Base-by-base conservation (phyloP, 2,797 vertebrate species). In the Eulemur coronatus region DNA sequence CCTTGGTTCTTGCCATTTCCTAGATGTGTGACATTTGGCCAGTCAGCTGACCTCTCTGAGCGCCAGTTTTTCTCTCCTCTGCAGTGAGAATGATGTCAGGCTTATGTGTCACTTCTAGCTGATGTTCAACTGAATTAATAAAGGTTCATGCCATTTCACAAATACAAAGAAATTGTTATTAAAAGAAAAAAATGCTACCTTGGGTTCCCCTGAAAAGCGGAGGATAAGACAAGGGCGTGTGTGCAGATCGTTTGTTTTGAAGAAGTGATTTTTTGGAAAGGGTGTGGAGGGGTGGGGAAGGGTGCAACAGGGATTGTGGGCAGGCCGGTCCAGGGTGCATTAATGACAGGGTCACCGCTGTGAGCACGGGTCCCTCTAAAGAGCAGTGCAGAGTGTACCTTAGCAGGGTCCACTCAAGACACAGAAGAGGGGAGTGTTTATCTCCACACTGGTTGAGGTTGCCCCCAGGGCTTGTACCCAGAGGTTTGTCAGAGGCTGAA, bases 381-480 rank as follows among this genome's bases (percentile, higher is more conserved):
- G 30, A 41, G 24, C 50, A 33, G 14, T 4, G 2, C 0, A 8
- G 22, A 24, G 7, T 1, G 1, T 4, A 22, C 41, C 20, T 69
- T 30, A 33, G 28, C 1, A 2, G 0, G 0, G 3, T 61, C 35
- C 6, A 2, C 8, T 65, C 1, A 24, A 26, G 46, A 55, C 73
- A 46, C 18, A 24, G 2, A 46, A 73, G 35, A 50, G 5, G 35
- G 61, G 13, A 30, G 9, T 22, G 0, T 57, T 65, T 20, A 2
- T 46, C 38, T 26, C 10, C 1, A 4, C 0, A 2, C 7, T 79
- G 28, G 28, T 18, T 46, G 30, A 20, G 15, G 8, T 15, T 50
- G 15, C 38, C 46, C 30, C 50, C 15, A 11, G 8, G 4, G 33
- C 41, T 55, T 20, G 28, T 12, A 33, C 22, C 38, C 79, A 35